Conservation (phyloP, 2,113 vertebrate genomes). For the Tyrannus savana region DNA sequence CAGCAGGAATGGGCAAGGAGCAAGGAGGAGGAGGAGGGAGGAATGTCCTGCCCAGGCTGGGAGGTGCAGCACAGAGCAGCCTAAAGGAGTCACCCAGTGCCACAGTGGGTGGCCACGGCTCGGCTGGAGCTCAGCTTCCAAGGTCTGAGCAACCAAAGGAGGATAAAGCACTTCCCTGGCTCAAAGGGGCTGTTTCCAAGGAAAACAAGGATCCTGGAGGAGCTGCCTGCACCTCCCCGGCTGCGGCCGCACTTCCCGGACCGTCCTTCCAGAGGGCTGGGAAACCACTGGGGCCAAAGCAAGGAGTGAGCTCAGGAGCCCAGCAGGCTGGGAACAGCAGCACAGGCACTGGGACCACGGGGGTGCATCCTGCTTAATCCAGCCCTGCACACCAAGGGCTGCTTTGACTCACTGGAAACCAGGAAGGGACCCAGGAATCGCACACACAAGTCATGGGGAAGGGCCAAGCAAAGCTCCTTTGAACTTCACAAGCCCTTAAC, state of each 20-base stretch:
- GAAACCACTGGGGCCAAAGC: not conserved
- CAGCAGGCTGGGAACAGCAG: not conserved
- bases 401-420: not conserved
- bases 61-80: not conserved
- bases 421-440: not conserved
- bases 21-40: not conserved
- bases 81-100: not conserved
- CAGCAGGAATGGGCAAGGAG: not conserved
- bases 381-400: not conserved
- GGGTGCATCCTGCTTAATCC: not conserved
- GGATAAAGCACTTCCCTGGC: not conserved
- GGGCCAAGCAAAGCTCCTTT: not conserved
- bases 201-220: not conserved
- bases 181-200: not conserved
- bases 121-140: not conserved
- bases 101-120: not conserved
- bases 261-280: not conserved
- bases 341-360: not conserved
- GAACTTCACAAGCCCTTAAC: not conserved
- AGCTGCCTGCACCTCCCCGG: not conserved
- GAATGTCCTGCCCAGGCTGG: not conserved
- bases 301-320: not conserved
- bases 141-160: not conserved
- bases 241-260: not conserved
- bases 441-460: accelerated